phyloP scores from a whole-genome alignment of 2,797 vertebrate genomes.

The Acrossocheilus wenchowensis region DNA sequence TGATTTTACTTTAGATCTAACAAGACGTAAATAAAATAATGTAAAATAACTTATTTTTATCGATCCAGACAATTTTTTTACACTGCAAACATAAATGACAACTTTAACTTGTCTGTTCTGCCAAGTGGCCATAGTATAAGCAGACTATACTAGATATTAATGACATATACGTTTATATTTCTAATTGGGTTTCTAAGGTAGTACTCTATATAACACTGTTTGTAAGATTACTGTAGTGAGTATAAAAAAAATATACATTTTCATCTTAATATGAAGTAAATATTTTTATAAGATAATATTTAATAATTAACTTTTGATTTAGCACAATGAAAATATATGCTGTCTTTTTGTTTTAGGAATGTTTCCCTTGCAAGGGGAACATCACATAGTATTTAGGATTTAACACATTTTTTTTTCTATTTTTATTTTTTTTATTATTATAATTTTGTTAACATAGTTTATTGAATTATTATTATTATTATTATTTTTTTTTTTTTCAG shows the following conservation, averaged over 20 bases:
- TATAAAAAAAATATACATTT: background rate
- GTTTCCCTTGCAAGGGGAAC: no score
- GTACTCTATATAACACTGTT: background rate
- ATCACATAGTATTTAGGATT: background rate
- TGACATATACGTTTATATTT: background rate
- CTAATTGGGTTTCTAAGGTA: background rate
- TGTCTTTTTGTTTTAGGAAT: background rate
- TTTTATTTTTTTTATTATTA: no score
- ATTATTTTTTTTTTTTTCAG: no score
- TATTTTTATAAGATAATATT: background rate
- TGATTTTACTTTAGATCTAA: conserved; percentile 5
- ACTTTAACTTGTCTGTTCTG: background rate
- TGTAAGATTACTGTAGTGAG: no score
- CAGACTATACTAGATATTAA: background rate
- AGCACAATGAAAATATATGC: background rate
- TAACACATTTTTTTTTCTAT: background rate
- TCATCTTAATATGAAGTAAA: background rate
- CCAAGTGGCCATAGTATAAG: background rate
- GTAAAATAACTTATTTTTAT: background rate
- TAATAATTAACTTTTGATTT: background rate
- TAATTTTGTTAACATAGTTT: no score
- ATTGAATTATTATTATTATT: no score
- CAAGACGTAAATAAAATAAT: background rate
- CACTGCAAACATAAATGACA: background rate
- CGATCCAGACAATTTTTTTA: background rate